These are phyloP conservation scores for Antechinus stuartii DNA, from an alignment of 2,113 vertebrate species.

Conservation along the genomic window DNA sequence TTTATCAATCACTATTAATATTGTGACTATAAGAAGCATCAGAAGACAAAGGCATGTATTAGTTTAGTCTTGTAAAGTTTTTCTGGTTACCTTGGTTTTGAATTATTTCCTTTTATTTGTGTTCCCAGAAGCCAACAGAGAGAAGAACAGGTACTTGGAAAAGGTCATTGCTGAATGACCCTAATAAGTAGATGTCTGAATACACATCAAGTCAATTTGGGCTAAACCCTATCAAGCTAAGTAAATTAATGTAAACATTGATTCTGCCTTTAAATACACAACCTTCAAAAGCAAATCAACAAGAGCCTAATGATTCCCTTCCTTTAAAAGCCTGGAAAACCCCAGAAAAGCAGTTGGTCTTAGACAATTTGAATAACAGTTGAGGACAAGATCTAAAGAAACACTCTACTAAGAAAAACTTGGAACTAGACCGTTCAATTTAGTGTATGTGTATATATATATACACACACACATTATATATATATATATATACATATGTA, in stretches of 20 bases:
- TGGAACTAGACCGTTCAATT: background rate
- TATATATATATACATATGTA: too few species aligned
- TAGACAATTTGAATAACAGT: background rate
- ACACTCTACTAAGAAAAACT: background rate
- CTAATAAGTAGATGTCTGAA: background rate
- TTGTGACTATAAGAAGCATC: background rate
- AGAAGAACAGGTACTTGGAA: background rate
- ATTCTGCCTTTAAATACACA: constrained; percentile 32
- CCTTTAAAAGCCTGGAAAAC: background rate
- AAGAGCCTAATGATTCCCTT: background rate
- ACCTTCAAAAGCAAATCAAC: constrained; percentile 18
- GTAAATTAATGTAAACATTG: constrained; percentile 45
- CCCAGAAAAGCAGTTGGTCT: background rate
- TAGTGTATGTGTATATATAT: too few species aligned
- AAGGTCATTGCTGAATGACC: background rate
- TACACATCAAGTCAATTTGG: background rate
- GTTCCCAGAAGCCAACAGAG: background rate
- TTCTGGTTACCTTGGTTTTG: background rate
- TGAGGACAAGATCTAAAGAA: background rate
- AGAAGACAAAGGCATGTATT: background rate
- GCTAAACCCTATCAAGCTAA: constrained; percentile 8
- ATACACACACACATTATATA: too few species aligned
- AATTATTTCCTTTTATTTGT: background rate
- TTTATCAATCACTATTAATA: background rate
- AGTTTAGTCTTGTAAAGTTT: background rate